Conservation (phyloP, 2,888 invertebrate genomes). For the Phanerotoma sp. region DNA sequence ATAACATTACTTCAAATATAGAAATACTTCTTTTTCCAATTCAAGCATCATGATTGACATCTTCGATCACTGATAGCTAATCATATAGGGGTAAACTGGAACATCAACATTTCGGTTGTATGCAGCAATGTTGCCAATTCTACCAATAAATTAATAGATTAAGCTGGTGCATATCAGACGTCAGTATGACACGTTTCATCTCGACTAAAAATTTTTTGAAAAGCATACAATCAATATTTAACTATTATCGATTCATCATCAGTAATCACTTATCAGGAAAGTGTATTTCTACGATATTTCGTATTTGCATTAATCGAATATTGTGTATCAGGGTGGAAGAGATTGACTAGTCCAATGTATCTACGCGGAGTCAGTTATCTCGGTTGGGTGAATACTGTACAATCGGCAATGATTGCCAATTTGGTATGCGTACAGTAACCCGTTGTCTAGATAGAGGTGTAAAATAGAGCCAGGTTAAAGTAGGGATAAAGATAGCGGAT, state of each 20-base stretch:
- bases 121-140: no score
- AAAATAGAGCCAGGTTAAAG: conserved; percentile 32
- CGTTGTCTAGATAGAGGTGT: conserved; percentile 37
- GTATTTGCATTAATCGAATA: background rate
- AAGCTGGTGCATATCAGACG: no score
- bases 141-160: background rate
- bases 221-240: background rate
- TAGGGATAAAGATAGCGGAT: conserved; percentile 16
- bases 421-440: conserved; percentile 36
- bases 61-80: no score
- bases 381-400: conserved; percentile 8
- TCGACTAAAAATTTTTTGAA: no score
- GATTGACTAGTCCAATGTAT: conserved; percentile 4
- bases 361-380: conserved; percentile 8
- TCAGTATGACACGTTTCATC: no score
- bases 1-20: no score
- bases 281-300: conserved; percentile 2
- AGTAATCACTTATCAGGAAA: background rate
- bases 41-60: no score
- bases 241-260: background rate
- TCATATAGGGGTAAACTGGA: no score
- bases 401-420: conserved; percentile 21
- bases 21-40: no score
- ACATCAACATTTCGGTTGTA: no score
- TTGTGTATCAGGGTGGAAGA: background rate